These are phyloP conservation scores for Volucella bombylans DNA, from an alignment of 2,888 invertebrate genomes.

Conservation along the genomic window DNA sequence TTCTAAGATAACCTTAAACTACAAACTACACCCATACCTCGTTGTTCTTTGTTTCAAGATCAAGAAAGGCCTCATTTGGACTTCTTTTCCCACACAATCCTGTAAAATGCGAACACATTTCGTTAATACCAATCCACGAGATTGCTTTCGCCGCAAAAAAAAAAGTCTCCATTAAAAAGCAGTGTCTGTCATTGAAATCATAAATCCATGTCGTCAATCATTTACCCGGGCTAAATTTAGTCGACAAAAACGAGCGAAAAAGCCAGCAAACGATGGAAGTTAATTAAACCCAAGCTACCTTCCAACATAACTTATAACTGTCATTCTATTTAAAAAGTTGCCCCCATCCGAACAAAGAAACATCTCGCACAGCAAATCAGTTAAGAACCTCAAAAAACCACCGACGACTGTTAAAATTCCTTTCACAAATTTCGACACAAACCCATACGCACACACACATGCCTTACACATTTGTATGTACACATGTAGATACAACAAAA, in stretches of 20 bases:
- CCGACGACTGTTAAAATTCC: slow-evolving; percentile 50
- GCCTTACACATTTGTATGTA: too few species aligned
- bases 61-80: too few species aligned
- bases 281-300: slow-evolving; percentile 40
- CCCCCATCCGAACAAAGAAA: slow-evolving; percentile 30
- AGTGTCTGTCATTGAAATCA: background rate
- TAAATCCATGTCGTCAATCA: slow-evolving; percentile 33
- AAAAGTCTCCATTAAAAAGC: too few species aligned
- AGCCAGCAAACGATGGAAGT: slow-evolving; percentile 8
- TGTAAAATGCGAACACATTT: too few species aligned
- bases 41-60: too few species aligned
- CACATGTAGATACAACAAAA: slow-evolving; percentile 12
- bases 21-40: too few species aligned
- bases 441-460: background rate
- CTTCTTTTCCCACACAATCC: too few species aligned
- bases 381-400: slow-evolving; percentile 5
- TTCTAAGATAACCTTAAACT: too few species aligned
- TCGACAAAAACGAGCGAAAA: background rate
- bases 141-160: too few species aligned
- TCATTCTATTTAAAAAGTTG: slow-evolving; percentile 32
- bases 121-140: too few species aligned
- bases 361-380: slow-evolving; percentile 6
- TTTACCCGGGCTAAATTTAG: background rate
- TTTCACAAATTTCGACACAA: slow-evolving; percentile 60
- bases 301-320: slow-evolving; percentile 39